A percentile compares a stretch with the other conserved stretches of the same genome.
phyloP scores from a whole-genome alignment of 1,140 invertebrate species.

The Eueides isabella region DNA sequence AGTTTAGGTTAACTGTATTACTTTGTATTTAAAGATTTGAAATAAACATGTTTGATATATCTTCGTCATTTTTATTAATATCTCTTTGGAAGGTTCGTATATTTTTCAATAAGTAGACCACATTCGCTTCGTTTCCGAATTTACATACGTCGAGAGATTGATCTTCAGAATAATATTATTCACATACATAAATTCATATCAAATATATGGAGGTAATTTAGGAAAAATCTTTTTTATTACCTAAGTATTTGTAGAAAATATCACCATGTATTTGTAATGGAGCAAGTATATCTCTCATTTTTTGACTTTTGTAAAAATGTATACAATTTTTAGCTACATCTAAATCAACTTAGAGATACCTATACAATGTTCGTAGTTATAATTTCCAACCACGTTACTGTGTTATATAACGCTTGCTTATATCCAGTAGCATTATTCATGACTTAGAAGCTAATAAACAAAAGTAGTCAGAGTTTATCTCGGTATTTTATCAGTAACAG shows the following conservation, averaged over 20 bases:
- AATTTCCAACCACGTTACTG: not conserved
- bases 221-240: not conserved
- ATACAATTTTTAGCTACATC: not conserved
- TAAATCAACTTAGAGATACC: not conserved
- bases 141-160: slow-evolving; percentile 2
- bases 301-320: not conserved
- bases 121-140: slow-evolving; percentile 25
- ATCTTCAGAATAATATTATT: slow-evolving; percentile 6
- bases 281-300: not conserved
- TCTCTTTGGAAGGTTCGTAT: not conserved
- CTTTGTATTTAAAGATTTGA: slow-evolving; percentile 8
- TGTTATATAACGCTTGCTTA: not conserved
- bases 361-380: not conserved
- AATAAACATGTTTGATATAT: not conserved
- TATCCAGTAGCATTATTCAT: not conserved
- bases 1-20: slow-evolving; percentile 37
- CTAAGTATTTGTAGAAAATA: too few relatives aligned
- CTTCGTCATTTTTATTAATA: not conserved
- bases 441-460: slow-evolving; percentile 13
- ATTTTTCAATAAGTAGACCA: slow-evolving; percentile 17
- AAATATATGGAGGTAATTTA: not conserved
- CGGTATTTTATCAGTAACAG: slow-evolving; percentile 31
- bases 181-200: not conserved
- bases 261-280: not conserved
- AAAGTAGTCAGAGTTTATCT: slow-evolving; percentile 24